Evolutionary conservation across 35 echinoderm and acorn worm species (phyloP).

Genomic region (Heliocidaris tuberculata): DNA sequence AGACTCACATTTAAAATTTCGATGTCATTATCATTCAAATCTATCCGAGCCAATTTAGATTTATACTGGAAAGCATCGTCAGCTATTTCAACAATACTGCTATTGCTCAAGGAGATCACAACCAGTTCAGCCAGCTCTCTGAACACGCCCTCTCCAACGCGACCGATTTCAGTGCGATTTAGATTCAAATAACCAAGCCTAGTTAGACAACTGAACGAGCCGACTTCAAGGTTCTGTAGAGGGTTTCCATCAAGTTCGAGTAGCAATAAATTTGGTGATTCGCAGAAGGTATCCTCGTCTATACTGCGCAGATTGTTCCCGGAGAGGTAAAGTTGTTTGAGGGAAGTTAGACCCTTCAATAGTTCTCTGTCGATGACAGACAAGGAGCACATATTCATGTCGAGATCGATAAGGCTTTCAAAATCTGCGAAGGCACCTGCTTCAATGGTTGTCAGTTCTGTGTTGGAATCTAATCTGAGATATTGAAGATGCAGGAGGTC

Average conservation of each 20-base stretch:
- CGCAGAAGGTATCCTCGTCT: not conserved
- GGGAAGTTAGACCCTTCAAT: constrained; percentile 13
- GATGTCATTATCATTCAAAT: not conserved
- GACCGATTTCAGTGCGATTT: not conserved
- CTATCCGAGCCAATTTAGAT: not conserved
- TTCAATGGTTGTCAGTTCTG: not conserved
- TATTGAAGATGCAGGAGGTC: not conserved
- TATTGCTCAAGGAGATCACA: not conserved
- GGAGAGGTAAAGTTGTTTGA: not conserved
- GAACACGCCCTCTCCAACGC: not conserved
- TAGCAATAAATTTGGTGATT: not conserved
- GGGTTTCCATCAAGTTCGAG: constrained; percentile 22
- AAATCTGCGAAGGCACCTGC: not conserved
- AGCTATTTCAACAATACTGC: not conserved
- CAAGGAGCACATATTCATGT: not conserved
- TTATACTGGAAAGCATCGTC: not conserved
- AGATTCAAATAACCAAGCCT: not conserved
- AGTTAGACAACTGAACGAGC: not conserved
- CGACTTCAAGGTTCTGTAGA: not conserved
- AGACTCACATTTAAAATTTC: not conserved
- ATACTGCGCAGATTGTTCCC: not conserved
- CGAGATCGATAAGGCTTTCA: not conserved
- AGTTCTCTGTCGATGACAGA: not conserved
- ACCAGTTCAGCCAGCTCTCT: not conserved
- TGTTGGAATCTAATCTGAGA: not conserved